Base-by-base conservation (phyloP, 1,140 invertebrate genomes). In the Drosophila pallidifrons region DNA sequence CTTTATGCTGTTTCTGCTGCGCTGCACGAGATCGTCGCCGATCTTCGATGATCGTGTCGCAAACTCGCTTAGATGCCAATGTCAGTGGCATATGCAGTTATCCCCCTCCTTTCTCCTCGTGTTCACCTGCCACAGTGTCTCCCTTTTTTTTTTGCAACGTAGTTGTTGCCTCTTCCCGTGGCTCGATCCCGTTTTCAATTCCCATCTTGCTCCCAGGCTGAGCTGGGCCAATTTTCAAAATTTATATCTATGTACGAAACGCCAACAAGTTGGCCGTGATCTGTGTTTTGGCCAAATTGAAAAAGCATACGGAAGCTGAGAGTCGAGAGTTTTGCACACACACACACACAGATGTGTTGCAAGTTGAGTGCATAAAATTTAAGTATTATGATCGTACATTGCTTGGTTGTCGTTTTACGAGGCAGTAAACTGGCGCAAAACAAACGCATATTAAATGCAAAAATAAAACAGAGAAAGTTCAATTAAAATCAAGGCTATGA, bases 1-100 rank as follows among this genome's bases (percentile, higher is more conserved):
- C 87, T 90, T 90, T 91, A 91, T 90, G 87, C 82, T 91, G 87
- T 90, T 82, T 80, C 73, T 25, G 59, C 71, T 72, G 77, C 87
- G 38, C 83, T 80, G 83, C 83, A 88, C 83, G 83, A 87, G 76
- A 87, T 87, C 83, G 64, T 77, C 74, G 47, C 60, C 58, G 46
- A 65, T 69, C 68, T 32, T 32, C 57, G 49, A 68, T 41, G 71
- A 82, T 78, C 82, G 69, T 86, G 82, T 86, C 82, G 75, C 82
- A 83, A 74, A 86, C 79, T 69, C 76, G 83, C 75, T 86, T 77
- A 54, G 63, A 65, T 46, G 45, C 52, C 55, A 68, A 68, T 73
- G 46, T 73, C 63, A 66, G 70, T 63, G 30, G 59, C 15, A 20
- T 52, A 52, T 51, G 47, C 47, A 52, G 32, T 41, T 15, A 49